phyloP scores from a whole-genome alignment of 2,113 vertebrate genomes.

The Chaenogobius annularis region DNA sequence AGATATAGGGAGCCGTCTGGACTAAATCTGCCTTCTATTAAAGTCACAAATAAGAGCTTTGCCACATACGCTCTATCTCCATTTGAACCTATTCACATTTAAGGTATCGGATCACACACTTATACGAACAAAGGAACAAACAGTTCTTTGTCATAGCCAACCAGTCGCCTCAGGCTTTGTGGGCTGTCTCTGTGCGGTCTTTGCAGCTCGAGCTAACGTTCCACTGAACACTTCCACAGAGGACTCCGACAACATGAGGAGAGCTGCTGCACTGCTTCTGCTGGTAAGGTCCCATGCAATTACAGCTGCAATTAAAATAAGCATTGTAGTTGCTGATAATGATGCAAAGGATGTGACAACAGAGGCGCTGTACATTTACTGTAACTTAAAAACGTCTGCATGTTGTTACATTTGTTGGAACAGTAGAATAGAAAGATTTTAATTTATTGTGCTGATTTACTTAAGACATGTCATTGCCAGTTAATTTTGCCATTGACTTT shows the following conservation, averaged over 20 bases:
- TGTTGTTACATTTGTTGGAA: not conserved
- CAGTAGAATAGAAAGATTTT: not conserved
- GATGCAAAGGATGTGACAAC: not conserved
- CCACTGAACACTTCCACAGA: slow-evolving; percentile 6
- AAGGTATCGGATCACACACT: not conserved
- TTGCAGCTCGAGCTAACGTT: not conserved
- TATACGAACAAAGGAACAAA: not conserved
- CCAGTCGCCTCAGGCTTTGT: slow-evolving; percentile 38
- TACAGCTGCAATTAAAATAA: not conserved
- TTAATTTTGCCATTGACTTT: not conserved
- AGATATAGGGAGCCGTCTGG: not conserved
- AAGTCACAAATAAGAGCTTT: not conserved
- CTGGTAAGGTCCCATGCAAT: slow-evolving; percentile 46
- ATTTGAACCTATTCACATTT: not conserved
- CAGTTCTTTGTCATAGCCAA: slow-evolving; percentile 11
- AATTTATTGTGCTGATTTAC: not conserved
- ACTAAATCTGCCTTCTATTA: not conserved
- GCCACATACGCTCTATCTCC: not conserved
- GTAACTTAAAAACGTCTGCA: not conserved
- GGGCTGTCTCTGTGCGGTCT: slow-evolving; percentile 24
- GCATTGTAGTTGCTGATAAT: not conserved
- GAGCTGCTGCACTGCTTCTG: slow-evolving; percentile 40
- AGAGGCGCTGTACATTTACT: not conserved
- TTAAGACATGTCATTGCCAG: too few relatives aligned
- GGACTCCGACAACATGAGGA: slow-evolving; percentile 43